Base-by-base conservation (phyloP, 2,113 vertebrate species). In the Argyrosomus japonicus region DNA sequence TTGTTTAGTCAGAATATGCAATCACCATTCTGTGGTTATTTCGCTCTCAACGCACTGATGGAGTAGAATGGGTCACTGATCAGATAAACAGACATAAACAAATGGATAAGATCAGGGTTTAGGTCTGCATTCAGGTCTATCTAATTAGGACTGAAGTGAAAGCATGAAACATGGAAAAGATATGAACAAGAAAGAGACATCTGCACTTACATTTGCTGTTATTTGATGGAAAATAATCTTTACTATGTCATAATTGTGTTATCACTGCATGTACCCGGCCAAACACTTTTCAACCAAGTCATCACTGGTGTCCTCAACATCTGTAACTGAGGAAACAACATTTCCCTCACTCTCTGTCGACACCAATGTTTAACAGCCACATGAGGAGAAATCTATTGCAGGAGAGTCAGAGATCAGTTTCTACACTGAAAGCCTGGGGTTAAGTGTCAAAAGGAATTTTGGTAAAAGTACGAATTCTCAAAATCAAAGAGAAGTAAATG, bases 71-170 rank as follows among this genome's bases (percentile, higher is more conserved):
- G 69, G 2, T 77, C 82, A 79, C 25, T 58, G 67, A 56, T 65
- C 71, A 79, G 57, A 83, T 69, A 70, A 77, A 87, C 60, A 88
- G 80, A 74, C 62, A 63, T 36, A 73, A 72, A 75, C 23, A 82
- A 50, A 85, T 64, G 53, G 27, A 74, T 45, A 25, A 56, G 36
- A 56, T 88, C 83, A 70, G 56, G 67, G 6, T 70, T 65, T 5
- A 61, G 43, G 62, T 74, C 61, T 62, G 53, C 36, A 15, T 60
- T 47, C 19, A 40, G 29, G 32, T 60, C 36, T 67, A 50, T 79
- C 69, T n/a, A 75, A 82, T 77, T 88, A 65, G 40, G 32, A 77
- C 29, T 32, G 7, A 40, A 40, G 36, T 40, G 0, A 40, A 40
- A 40, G 36, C 36, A 40, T 8, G 8, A 40, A 54, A 51, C 40